Conservation (phyloP, 2,888 invertebrate genomes). For the Anagyrus pseudococci region DNA sequence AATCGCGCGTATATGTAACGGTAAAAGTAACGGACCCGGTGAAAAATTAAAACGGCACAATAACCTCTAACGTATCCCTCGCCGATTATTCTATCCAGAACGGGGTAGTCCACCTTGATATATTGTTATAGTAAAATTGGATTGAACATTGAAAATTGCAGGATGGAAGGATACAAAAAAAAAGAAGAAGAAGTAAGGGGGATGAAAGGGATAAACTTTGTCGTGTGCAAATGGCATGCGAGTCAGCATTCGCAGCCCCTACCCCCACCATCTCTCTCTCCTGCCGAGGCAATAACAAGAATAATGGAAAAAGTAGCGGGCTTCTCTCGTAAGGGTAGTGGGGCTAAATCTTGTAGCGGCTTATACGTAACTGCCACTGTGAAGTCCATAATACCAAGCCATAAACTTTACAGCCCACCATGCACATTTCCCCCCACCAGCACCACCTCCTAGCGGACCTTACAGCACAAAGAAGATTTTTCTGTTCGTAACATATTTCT, state of each 20-base stretch:
- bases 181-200: neutral
- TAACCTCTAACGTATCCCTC: too few species aligned
- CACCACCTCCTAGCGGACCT: neutral
- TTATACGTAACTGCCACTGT: slow-evolving; percentile 13
- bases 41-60: too few species aligned
- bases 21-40: too few species aligned
- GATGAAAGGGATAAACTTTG: neutral
- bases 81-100: too few species aligned
- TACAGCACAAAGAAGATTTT: slow-evolving; percentile 1
- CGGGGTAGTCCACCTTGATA: too few species aligned
- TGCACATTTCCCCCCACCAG: too few species aligned
- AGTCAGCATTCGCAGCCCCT: slow-evolving; percentile 5
- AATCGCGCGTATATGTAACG: too few species aligned
- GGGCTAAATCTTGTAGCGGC: neutral
- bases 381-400: slow-evolving; percentile 12
- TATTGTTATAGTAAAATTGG: too few species aligned
- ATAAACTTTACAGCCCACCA: slow-evolving; percentile 19
- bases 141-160: too few species aligned
- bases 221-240: neutral
- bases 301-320: neutral
- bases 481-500: slow-evolving; percentile 4
- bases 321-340: neutral
- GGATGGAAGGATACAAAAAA: too few species aligned
- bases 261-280: too few species aligned
- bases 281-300: neutral